These are phyloP conservation scores for Hylaeus volcanicus DNA, from an alignment of 1,140 invertebrate genomes.

Conservation along the genomic window DNA sequence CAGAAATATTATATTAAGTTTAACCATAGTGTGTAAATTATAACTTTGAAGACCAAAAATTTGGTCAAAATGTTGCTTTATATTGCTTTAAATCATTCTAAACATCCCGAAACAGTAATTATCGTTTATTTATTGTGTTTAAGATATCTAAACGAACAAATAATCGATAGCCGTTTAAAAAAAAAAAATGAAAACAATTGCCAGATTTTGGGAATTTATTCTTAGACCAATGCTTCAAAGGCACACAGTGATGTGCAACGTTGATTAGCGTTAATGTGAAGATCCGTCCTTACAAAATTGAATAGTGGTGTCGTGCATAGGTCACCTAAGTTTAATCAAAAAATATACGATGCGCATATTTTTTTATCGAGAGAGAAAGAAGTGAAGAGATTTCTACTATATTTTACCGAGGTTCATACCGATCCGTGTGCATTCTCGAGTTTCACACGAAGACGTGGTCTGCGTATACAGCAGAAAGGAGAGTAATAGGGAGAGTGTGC, in stretches of 20 bases:
- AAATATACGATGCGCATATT: constrained; percentile 63
- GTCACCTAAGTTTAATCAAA: constrained; percentile 53
- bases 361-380: constrained; percentile 54
- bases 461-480: neutral
- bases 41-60: no score
- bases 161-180: no score
- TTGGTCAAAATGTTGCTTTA: no score
- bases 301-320: constrained; percentile 53
- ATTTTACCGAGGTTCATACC: constrained; percentile 20
- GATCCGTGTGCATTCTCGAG: neutral
- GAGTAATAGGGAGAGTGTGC: neutral
- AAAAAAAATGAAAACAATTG: no score
- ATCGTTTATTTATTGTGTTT: no score
- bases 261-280: neutral
- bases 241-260: neutral
- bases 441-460: neutral
- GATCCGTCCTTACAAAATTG: constrained; percentile 58
- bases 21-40: no score
- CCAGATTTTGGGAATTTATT: no score
- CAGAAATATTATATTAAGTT: no score
- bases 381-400: constrained; percentile 22
- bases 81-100: no score
- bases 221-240: no score
- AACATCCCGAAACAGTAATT: no score
- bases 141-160: no score